Conservation (phyloP, 2,113 vertebrate genomes). For the Macquaria ambigua region DNA sequence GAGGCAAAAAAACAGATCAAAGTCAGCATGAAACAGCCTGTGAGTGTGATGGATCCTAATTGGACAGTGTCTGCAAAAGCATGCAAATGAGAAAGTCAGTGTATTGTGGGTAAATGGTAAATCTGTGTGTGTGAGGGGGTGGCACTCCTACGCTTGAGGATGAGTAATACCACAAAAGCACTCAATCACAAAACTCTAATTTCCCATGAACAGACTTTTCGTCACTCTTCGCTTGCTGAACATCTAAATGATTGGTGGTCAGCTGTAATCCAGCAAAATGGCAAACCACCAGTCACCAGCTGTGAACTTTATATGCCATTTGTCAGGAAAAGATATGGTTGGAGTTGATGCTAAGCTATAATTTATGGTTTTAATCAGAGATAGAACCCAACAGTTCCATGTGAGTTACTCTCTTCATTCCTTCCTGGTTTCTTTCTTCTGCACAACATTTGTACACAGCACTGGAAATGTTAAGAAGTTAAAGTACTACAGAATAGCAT, state of each 20-base stretch:
- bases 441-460: background rate
- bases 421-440: background rate
- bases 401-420: slow-evolving; percentile 28
- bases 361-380: slow-evolving; percentile 60
- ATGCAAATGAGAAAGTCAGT: slow-evolving; percentile 75
- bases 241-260: slow-evolving; percentile 70
- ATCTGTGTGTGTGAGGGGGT: slow-evolving; percentile 58
- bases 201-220: slow-evolving; percentile 65
- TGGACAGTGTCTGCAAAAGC: slow-evolving; percentile 71
- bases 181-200: slow-evolving; percentile 73
- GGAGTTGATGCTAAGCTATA: slow-evolving; percentile 43
- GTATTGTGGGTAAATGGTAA: slow-evolving; percentile 73
- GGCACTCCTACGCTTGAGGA: slow-evolving; percentile 36
- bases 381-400: slow-evolving; percentile 25
- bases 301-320: slow-evolving; percentile 63
- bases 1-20: slow-evolving; percentile 55
- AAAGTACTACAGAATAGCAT: background rate
- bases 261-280: slow-evolving; percentile 64
- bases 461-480: background rate
- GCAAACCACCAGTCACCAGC: slow-evolving; percentile 64
- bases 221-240: slow-evolving; percentile 43
- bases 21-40: slow-evolving; percentile 60
- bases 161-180: slow-evolving; percentile 74
- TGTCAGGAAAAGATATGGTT: slow-evolving; percentile 61
- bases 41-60: slow-evolving; percentile 78